Evolutionary conservation across 1,140 invertebrate genomes (phyloP), one percentile per base, ranked within the genome.

Genomic region (Eumaeus atala): DNA sequence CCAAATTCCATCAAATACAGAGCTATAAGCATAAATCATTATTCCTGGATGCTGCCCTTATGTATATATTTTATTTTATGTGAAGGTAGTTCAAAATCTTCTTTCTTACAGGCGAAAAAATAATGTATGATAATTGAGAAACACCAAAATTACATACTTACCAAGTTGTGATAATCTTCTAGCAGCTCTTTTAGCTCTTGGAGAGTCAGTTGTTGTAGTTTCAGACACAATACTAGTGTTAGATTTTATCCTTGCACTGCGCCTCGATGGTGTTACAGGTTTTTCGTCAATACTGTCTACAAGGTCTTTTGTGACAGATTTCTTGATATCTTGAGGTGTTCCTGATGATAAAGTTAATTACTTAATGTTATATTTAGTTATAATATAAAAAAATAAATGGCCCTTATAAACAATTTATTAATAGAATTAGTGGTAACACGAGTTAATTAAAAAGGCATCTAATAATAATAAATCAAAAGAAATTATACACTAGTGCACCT

Each of bases 181-280:
- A 17, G 74, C 55, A 35, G 75, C 79, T 61, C 83, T 73, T 56
- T 70, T 84, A 35, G 80, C 80, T 63, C 81, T 72, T 3, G 83
- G 83, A 8, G 83, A 80, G 14, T 76, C 76, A 56, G 17, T 50
- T 36, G 66, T 60, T 14, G 70, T 47, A 33, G 72, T 71, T 14
- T 83, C 83, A 9, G 70, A 77, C 9, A 77, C 58, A 59, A 80
- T 69, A 50, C 79, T 84, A 12, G 74, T 82, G 54, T 84, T 84
- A 18, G 83, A 86, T 54, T 70, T 74, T 10, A 78, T 74, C 44
- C 83, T 69, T 14, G 76, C 60, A 50, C 73, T 86, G 0, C 80
- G 62, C 47, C 77, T 72, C 12, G 79, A 66, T 44, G 83, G 83
- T 53, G 83, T 86, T 3, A 74, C n/a, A 12, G 64, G 52, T 58